Evolutionary conservation across 2,888 invertebrate species (phyloP), one percentile per base, ranked within the genome.

Genomic region (Pollenia griseotomentosa): DNA sequence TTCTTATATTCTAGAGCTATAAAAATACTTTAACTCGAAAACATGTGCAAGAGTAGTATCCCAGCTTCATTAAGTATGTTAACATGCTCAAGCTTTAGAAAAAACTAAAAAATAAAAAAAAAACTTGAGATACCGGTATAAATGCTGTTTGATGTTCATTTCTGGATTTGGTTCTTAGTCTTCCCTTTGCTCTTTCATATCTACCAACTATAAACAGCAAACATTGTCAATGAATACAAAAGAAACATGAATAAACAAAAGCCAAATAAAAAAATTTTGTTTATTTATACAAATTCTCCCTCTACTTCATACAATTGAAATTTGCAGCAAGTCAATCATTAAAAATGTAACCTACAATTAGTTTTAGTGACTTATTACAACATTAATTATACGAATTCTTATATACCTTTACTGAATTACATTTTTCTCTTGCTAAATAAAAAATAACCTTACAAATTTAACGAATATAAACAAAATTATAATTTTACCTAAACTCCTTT

Each of bases 71-170:
- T 51, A 66, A 66, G 66, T 66, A 66, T 66, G 66, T 66, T 66
- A 65, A 65, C 16, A 46, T 65, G 14, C 8, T n/a, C n/a, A 23
- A 33, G 33, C 5, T 33, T 6, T 6, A 33, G 33, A 33, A 40
- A 55, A 55, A 44, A 23, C 23, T 23, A 23, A 16, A 16, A 10
- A 10, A 6, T n/a, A 7, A 23, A 70, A 59, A 68, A 14, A 42
- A 82, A 82, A 74, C 74, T 75, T 59, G 75, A 48, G 42, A 42
- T 82, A 66, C 82, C 59, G 59, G 82, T 42, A 66, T 74, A 59
- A 44, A 66, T 74, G 66, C 73, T 73, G 80, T 16, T 12, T 59
- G 12, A 44, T 65, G 33, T 44, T 80, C 14, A 23, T 65, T 42
- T n/a, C 48, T 59, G 57, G 51, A 74, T 74, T 73, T 74, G n/a